Base-by-base conservation (phyloP, 2,797 vertebrate species). In the Decapterus maruadsi region DNA sequence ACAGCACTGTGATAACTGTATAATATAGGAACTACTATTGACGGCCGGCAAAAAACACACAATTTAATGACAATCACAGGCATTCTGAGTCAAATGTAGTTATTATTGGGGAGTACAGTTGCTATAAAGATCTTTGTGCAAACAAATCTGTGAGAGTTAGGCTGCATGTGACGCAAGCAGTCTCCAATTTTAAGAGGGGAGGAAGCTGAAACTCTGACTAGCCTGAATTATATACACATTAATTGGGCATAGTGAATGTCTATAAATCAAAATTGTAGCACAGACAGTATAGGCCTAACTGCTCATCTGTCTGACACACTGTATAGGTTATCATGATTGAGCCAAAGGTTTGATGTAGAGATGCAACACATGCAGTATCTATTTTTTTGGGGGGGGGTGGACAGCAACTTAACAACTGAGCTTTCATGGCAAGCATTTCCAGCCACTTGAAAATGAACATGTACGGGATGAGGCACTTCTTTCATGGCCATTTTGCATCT, bases 401-500 rank as follows among this genome's bases (percentile, higher is more conserved):
- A 36, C 54, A 68, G n/a, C 48, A 20, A 64, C 8, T 29, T 17
- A 43, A 63, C 26, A 68, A 42, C 17, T 16, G 43, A 54, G 42
- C 36, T 45, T 55, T 14, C 7, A 1, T 63, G 10, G 22, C 14
- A 10, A 61, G 20, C 9, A 57, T 71, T 62, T 59, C 38, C 53
- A 68, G 42, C 45, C 31, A 40, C 20, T 55, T 50, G 31, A 75
- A 82, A 83, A 70, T 50, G 1, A 68, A 29, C 22, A 66, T 8
- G 29, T 36, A 60, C 42, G n/a, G 12, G 22, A 72, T 77, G 10
- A 75, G 13, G 38, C 4, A 22, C 34, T 31, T 62, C 20, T 73
- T 55, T 62, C 26, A 48, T 56, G 34, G 38, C 12, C n/a, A 66
- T 71, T 75, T 62, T 36, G 38, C 1, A 10, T 0, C 22, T 20